Percentiles rank a stretch among this genome's conserved stretches.
phyloP scores from a whole-genome alignment of 2,113 vertebrate species.

The Cyrtonyx montezumae region DNA sequence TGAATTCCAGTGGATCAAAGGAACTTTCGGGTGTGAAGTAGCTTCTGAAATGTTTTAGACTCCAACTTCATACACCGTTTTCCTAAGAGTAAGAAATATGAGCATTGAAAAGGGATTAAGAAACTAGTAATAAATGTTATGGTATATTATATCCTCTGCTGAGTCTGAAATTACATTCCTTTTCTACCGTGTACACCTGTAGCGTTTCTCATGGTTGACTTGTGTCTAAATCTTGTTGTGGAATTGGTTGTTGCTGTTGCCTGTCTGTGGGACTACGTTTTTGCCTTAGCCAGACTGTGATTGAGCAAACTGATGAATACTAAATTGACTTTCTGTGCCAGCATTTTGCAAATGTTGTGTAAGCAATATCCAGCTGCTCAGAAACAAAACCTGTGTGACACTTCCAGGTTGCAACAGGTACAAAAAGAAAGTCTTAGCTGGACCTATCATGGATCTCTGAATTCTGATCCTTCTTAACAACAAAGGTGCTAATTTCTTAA shows the following conservation, averaged over 20 bases:
- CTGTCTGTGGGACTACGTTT: background rate
- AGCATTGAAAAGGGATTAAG: background rate
- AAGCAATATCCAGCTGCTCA: background rate
- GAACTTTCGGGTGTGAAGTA: background rate
- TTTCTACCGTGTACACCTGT: background rate
- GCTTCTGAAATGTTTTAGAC: constrained; percentile 13
- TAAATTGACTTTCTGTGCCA: background rate
- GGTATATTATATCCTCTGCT: background rate
- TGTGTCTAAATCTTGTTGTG: background rate
- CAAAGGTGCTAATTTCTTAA: background rate
- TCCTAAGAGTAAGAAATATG: background rate
- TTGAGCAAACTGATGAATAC: background rate
- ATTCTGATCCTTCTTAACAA: background rate
- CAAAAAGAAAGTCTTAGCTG: background rate
- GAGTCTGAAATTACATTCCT: background rate
- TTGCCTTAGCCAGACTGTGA: background rate
- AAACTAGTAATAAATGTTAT: background rate
- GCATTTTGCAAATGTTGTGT: background rate
- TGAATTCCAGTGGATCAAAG: background rate
- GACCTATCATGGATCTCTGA: background rate
- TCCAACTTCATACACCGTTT: background rate
- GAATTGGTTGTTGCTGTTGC: background rate
- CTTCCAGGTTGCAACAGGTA: background rate
- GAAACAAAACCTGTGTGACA: background rate
- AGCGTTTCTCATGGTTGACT: background rate